Percentiles rank a stretch among this genome's conserved stretches.
phyloP scores from a whole-genome alignment of 1,140 invertebrate genomes.

The honey bee (Apis mellifera) region DNA sequence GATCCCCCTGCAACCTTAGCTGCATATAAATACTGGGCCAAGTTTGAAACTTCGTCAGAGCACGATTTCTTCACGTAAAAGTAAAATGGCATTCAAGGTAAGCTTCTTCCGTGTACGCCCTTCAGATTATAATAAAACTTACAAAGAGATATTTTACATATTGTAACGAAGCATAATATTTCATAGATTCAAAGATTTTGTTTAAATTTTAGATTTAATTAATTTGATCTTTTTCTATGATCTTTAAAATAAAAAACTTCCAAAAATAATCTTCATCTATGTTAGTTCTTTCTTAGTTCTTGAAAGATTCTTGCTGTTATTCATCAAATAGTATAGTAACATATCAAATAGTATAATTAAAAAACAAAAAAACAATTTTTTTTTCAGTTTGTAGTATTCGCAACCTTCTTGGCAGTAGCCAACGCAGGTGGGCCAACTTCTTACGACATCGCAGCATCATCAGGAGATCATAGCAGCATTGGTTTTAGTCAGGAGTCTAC shows the following conservation, averaged over 20 bases:
- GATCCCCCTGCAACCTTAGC: conserved; percentile 45
- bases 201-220: not conserved
- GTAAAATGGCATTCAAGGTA: conserved; percentile 71
- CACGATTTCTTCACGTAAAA: conserved; percentile 43
- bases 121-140: not conserved
- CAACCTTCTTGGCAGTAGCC: conserved; percentile 71
- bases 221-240: not conserved
- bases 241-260: too few species aligned
- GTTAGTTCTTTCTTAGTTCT: too few species aligned
- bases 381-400: conserved; percentile 69
- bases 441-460: conserved; percentile 80
- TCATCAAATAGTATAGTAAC: too few species aligned
- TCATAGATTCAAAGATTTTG: not conserved
- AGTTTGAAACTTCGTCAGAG: conserved; percentile 51
- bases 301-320: too few species aligned
- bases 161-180: not conserved
- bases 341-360: not conserved
- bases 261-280: too few species aligned
- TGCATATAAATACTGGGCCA: conserved; percentile 66
- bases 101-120: conserved; percentile 30
- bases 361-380: not conserved
- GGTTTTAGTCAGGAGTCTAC: conserved; percentile 82
- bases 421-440: conserved; percentile 80
- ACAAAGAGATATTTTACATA: too few species aligned
- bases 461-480: conserved; percentile 79